These are phyloP conservation scores for Pygmarrhopalites habei DNA, from an alignment of 1,140 invertebrate species.

Conservation along the genomic window DNA sequence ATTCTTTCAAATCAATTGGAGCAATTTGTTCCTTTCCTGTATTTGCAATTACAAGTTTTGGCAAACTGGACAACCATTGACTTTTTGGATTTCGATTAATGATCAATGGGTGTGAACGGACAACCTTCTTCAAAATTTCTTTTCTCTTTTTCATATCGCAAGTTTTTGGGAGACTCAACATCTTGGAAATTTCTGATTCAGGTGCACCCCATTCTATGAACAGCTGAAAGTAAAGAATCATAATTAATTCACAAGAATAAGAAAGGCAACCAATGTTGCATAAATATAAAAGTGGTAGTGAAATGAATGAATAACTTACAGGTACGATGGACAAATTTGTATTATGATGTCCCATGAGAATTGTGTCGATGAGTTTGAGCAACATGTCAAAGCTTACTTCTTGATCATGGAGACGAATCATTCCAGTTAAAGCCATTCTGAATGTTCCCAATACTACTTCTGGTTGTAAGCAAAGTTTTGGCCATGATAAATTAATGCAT, in stretches of 20 bases:
- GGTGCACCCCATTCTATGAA: slow-evolving; percentile 30
- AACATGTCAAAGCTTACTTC: slow-evolving; percentile 22
- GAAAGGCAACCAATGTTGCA: neutral
- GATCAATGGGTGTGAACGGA: slow-evolving; percentile 15
- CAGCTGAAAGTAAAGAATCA: slow-evolving; percentile 12
- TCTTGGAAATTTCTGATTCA: slow-evolving; percentile 10
- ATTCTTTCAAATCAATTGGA: slow-evolving; percentile 32
- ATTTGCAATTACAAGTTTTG: slow-evolving; percentile 5
- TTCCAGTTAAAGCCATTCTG: slow-evolving; percentile 8
- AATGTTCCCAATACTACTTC: slow-evolving; percentile 18
- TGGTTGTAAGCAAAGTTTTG: neutral
- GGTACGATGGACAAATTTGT: slow-evolving; percentile 16
- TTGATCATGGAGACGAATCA: slow-evolving; percentile 10
- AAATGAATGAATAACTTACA: slow-evolving; percentile 2
- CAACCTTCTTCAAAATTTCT: slow-evolving; percentile 22
- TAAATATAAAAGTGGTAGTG: neutral
- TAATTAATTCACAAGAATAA: neutral
- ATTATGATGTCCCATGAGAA: slow-evolving; percentile 15
- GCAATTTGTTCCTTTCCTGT: slow-evolving; percentile 10
- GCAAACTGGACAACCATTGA: slow-evolving; percentile 25
- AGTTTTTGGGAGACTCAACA: slow-evolving; percentile 1
- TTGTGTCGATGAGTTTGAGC: slow-evolving; percentile 18
- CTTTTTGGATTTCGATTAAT: slow-evolving; percentile 20
- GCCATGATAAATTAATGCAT: slow-evolving; percentile 19
- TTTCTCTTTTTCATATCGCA: slow-evolving; percentile 29